Base-by-base conservation (phyloP, 2,113 vertebrate species). In the Clarias magur region DNA sequence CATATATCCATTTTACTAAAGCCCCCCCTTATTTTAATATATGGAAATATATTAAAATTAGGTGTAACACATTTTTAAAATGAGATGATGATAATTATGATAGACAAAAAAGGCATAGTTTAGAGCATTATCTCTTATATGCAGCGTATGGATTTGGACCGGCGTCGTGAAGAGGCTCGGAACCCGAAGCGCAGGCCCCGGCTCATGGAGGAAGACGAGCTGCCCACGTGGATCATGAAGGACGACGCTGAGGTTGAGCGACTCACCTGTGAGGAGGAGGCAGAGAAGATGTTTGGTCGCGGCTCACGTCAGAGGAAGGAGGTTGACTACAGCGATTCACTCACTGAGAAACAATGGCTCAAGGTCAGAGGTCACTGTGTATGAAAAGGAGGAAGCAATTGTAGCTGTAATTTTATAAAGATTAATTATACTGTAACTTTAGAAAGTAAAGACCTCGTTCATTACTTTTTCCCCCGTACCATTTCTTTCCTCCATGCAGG, bases 311-410 rank as follows among this genome's bases (percentile, higher is more conserved):
- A 97, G 87, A 96, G 98, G 12, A 99, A 99, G 92, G 98, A 99
- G 88, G 98, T 99, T 87, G 98, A 99, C 91, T 99, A 99, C 95
- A 99, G 98, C 0, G 98, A 99, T 92, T 98, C 98, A 0, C 96
- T 99, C 83, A 99, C 98, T 0, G 98, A 99, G 92, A 99, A 99
- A 79, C 98, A 99, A 86, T 99, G 98, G 98, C 97, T 99, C 65
- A 99, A 99, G 98, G 98, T 99, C 94, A 60, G 89, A 38, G 25
- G 59, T 82, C 17, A 75, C 7, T 19, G 53, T 21, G 23, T 23
- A 3, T 56, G 23, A 23, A 7, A 34, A 21, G 62, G 21, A 30
- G 16, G 27, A 80, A 30, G 27, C 25, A 76, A 78, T 25, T 56
- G 1, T 30, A 30, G 70, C 17, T 42, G 42, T 15, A 76, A 53